Conservation (phyloP, 1,140 invertebrate species). For the Lasaia peninsularis region DNA sequence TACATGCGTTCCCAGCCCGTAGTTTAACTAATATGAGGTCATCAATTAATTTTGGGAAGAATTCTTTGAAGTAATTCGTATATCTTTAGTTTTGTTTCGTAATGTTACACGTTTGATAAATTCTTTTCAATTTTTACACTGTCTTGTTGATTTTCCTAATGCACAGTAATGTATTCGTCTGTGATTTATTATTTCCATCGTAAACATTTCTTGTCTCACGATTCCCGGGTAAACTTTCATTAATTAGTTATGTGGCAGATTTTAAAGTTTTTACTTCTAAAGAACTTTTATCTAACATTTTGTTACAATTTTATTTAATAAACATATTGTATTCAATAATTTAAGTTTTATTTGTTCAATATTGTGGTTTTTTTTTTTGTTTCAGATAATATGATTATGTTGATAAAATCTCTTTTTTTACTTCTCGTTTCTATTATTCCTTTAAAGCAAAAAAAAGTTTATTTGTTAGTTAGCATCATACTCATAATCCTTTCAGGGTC, state of each 20-base stretch:
- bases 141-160: slow-evolving; percentile 19
- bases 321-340: too few relatives aligned
- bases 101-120: slow-evolving; percentile 25
- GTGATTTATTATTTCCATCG: background rate
- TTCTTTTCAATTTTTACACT: slow-evolving; percentile 23
- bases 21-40: slow-evolving; percentile 39
- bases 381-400: too few relatives aligned
- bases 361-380: too few relatives aligned
- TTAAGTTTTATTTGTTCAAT: too few relatives aligned
- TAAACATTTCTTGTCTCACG: background rate
- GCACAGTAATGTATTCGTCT: slow-evolving; percentile 6
- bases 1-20: slow-evolving; percentile 1
- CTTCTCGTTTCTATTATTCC: too few relatives aligned
- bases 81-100: slow-evolving; percentile 27
- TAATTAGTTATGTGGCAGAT: background rate
- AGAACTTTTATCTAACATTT: too few relatives aligned
- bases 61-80: slow-evolving; percentile 43
- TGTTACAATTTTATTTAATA: too few relatives aligned
- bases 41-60: slow-evolving; percentile 39
- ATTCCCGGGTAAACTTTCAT: too few relatives aligned
- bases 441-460: background rate
- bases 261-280: too few relatives aligned
- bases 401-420: too few relatives aligned
- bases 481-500: slow-evolving; percentile 47
- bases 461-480: background rate